Evolutionary conservation across 53 echinoderm and acorn worm genomes (phyloP), one percentile per base, ranked within the genome.

Genomic region (Echinometra lucunter): DNA sequence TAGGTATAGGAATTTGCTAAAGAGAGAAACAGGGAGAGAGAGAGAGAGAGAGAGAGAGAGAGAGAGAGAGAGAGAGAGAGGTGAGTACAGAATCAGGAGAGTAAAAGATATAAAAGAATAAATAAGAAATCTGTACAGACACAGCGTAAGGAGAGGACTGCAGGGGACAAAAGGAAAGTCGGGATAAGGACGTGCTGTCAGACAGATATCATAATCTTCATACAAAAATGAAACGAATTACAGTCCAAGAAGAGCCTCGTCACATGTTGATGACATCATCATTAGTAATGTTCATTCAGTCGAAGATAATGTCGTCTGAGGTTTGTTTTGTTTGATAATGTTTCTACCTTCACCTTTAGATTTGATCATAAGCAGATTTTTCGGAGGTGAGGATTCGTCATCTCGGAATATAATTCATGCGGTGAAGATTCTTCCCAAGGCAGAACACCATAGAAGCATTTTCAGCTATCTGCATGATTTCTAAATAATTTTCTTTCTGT

Each of bases 211-310:
- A 38, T 40, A 78, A 40, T 19, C 42, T 6, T 21, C 35, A 78
- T 38, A 42, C 35, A 78, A 25, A 40, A 58, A 90, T 53, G 55
- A 57, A 55, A 88, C 13, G 1, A 89, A 27, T 2, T 89, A 1
- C 49, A 72, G 35, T 12, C 35, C 72, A 72, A 72, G 72, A 72
- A 72, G 35, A 16, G 13, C 85, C 8, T 49, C 16, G 15, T 49
- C 85, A 85, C 85, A 13, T 85, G 85, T 15, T 85, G 11, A 85
- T 85, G 85, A 85, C 85, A 21, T 85, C 85, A 85, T 85, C 8
- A 85, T 85, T 85, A 49, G 28, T 47, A 47, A 85, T 85, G 81
- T 85, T 85, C 85, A n/a, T 45, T 85, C 49, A 27, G 85, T 85
- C 37, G 85, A 49, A 25, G 85, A 49, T 49, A 6, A 47, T 45